Evolutionary conservation across 2,888 invertebrate genomes (phyloP).

Genomic region (Coelinius sp.): DNA sequence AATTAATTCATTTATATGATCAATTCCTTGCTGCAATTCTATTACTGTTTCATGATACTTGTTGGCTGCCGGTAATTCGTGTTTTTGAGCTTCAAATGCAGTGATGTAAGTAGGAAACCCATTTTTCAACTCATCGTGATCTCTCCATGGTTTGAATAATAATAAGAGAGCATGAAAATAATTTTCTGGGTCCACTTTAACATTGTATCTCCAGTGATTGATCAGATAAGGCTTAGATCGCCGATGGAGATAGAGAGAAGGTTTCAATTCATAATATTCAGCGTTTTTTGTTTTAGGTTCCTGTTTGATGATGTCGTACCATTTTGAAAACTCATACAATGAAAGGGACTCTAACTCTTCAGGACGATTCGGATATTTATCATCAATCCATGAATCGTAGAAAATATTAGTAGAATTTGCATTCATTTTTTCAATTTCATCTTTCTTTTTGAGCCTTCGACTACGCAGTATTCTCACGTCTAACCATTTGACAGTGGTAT

Average conservation of each 20-base stretch:
- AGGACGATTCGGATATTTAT: conserved; percentile 37
- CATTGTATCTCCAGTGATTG: conserved; percentile 51
- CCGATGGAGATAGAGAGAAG: conserved; percentile 46
- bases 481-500: conserved; percentile 29
- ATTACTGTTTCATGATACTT: conserved; percentile 19
- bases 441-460: conserved; percentile 17
- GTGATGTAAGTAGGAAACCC: conserved; percentile 38
- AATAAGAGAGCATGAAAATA: conserved; percentile 43
- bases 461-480: conserved; percentile 42
- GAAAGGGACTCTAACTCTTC: conserved; percentile 42
- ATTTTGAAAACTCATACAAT: conserved; percentile 43
- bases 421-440: conserved; percentile 17
- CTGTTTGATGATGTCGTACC: conserved; percentile 23
- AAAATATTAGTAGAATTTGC: conserved; percentile 38
- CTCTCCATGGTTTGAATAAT: conserved; percentile 45
- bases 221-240: conserved; percentile 51
- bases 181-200: conserved; percentile 43
- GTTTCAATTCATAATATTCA: conserved; percentile 26
- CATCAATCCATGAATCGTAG: conserved; percentile 35
- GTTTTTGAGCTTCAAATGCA: conserved; percentile 38
- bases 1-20: too few relatives aligned
- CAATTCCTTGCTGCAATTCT: background rate
- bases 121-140: conserved; percentile 44
- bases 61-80: background rate
- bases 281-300: background rate